Conservation (phyloP, 2,797 vertebrate genomes). For the Pipistrellus kuhlii region DNA sequence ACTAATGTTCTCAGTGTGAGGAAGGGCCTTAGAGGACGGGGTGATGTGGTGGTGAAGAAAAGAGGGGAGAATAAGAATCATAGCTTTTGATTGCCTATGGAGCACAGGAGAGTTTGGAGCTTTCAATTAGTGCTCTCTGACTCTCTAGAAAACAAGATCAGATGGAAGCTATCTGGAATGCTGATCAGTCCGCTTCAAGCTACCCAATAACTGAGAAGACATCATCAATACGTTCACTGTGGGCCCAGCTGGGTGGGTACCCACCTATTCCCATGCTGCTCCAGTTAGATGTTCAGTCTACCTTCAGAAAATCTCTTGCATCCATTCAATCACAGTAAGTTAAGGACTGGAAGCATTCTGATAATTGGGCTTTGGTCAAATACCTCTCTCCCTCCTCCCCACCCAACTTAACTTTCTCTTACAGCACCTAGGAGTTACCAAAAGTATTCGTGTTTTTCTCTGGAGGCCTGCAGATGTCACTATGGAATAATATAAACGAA, state of each 20-base stretch:
- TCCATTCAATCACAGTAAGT: constrained; percentile 78
- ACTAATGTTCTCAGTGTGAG: not conserved
- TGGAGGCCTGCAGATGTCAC: constrained; percentile 49
- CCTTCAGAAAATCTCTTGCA: constrained; percentile 79
- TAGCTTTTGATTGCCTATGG: not conserved
- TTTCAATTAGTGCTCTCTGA: constrained; percentile 40
- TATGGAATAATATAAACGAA: constrained; percentile 26
- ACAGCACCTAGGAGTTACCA: not conserved
- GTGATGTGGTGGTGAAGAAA: not conserved
- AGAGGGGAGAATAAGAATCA: not conserved
- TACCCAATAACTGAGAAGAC: constrained; percentile 80
- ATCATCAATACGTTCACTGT: constrained; percentile 62
- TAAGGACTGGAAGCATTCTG: not conserved
- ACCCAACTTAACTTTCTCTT: constrained; percentile 48
- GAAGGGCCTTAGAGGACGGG: not conserved
- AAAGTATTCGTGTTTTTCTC: constrained; percentile 30
- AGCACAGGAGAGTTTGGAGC: not conserved
- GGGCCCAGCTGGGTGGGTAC: constrained; percentile 80
- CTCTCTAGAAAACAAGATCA: constrained; percentile 72
- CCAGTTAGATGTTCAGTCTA: constrained; percentile 82
- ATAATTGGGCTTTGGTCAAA: not conserved
- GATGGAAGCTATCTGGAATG: constrained; percentile 78
- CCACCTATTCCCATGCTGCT: constrained; percentile 83
- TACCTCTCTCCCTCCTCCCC: constrained; percentile 15
- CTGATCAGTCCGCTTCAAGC: constrained; percentile 79